Evolutionary conservation across 2,888 invertebrate species (phyloP), one percentile per base, ranked within the genome.

Genomic region (Adelognathus sp.): DNA sequence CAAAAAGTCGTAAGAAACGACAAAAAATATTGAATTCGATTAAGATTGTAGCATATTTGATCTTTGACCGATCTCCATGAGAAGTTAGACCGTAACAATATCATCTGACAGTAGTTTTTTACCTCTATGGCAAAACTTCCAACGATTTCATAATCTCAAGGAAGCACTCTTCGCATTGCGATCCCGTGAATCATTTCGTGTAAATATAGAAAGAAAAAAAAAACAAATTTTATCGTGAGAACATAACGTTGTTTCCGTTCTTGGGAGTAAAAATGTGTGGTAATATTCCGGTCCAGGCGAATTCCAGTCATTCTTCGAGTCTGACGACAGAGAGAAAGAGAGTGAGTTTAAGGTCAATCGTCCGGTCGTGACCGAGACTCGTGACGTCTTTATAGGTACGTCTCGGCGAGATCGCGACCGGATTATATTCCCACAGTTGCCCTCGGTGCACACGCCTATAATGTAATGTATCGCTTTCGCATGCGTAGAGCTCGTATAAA

Each of bases 311-410:
- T 74, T 78, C 78, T 64, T n/a, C 24, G 69, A 24, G 54, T 41
- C 56, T 60, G 74, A 66, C 70, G 33, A 54, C 52, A 27, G 58
- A 39, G 33, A 58, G 60, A 70, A 70, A 24, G 39, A 41, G 39
- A 21, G 11, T 54, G 77, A 77, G 77, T 77, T 77, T 72, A 77
- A 77, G 77, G 77, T 77, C 77, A 72, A 77, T 72, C 72, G 72
- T 77, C 54, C 44, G 76, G 54, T 77, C 76, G 76, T 77, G 71
- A 77, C 66, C 56, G 56, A 33, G 63, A 56, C 72, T 44, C 67
- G 77, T 36, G 66, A 77, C 72, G 66, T 56, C 61, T 50, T 24
- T 50, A 24, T 50, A 4, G 50, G 54, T 72, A 41, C 56, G 58
- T 36, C 61, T 66, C 50, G 21, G 52, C 52, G 33, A 73, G 64